phyloP scores from a whole-genome alignment of 1,140 invertebrate species.

The Sitodiplosis mosellana region DNA sequence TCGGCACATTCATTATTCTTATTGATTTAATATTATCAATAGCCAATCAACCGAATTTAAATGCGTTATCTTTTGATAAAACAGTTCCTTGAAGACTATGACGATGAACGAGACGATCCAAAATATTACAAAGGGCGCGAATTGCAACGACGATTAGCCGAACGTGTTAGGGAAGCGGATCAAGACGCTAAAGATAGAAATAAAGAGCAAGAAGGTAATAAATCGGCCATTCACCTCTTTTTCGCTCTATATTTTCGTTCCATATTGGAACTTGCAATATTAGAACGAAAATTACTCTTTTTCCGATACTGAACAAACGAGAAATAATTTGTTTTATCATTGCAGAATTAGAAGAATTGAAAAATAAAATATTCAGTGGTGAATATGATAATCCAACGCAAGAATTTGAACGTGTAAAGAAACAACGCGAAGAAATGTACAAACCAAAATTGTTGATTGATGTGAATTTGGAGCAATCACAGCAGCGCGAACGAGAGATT shows the following conservation, averaged over 20 bases:
- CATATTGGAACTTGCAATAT: too few relatives aligned
- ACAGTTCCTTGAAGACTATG: slow-evolving; percentile 89
- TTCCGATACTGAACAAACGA: too few relatives aligned
- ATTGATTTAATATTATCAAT: too few relatives aligned
- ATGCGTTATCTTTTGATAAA: too few relatives aligned
- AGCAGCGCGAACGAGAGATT: slow-evolving; percentile 32
- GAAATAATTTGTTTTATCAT: too few relatives aligned
- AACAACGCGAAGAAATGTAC: slow-evolving; percentile 66
- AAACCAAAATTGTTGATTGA: slow-evolving; percentile 59
- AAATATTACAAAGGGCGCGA: slow-evolving; percentile 94
- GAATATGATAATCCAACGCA: slow-evolving; percentile 49
- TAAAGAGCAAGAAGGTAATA: slow-evolving; percentile 52
- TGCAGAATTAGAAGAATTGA: slow-evolving; percentile 71
- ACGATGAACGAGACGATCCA: slow-evolving; percentile 89
- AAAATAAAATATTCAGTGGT: slow-evolving; percentile 61
- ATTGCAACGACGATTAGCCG: slow-evolving; percentile 67
- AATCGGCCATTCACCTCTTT: too few relatives aligned
- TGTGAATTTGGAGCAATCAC: slow-evolving; percentile 34
- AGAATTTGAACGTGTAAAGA: slow-evolving; percentile 57
- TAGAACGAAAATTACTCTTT: too few relatives aligned
- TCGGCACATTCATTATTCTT: too few relatives aligned
- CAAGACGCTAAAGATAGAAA: slow-evolving; percentile 73
- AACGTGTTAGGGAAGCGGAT: slow-evolving; percentile 83
- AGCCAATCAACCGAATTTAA: too few relatives aligned
- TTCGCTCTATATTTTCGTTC: too few relatives aligned